Conservation (phyloP, 92 coral and sea anemone genomes). For the Porites lobata region DNA sequence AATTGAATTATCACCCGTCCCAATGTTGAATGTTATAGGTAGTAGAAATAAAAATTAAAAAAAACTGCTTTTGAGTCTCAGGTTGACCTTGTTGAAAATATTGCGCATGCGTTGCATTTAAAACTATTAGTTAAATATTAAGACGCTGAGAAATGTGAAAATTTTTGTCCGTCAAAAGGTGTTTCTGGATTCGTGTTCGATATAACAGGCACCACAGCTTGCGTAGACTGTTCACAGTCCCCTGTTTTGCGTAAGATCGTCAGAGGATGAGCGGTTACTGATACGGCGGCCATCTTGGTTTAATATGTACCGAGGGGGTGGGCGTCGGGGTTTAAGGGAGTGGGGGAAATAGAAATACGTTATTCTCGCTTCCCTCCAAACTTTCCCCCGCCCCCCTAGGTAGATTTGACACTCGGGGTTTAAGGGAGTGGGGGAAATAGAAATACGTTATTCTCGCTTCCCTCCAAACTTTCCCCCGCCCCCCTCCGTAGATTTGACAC, state of each 20-base stretch:
- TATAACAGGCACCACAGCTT: background rate
- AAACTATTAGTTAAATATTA: background rate
- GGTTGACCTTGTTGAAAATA: background rate
- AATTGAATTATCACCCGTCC: background rate
- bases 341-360: background rate
- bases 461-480: background rate
- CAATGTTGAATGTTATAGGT: background rate
- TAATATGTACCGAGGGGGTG: too few species aligned
- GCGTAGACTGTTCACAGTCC: background rate
- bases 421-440: too few species aligned
- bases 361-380: background rate
- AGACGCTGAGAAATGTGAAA: background rate
- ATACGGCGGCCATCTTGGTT: too few species aligned
- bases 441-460: background rate
- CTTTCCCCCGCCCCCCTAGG: background rate
- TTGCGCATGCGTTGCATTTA: background rate
- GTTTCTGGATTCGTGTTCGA: background rate
- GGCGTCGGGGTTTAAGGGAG: too few species aligned
- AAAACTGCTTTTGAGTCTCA: background rate
- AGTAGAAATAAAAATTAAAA: background rate
- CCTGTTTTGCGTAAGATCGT: background rate
- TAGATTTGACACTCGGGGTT: background rate
- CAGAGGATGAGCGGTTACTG: slow-evolving; percentile 2
- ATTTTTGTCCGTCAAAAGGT: background rate
- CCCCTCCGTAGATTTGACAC: background rate